phyloP scores from a whole-genome alignment of 2,888 invertebrate genomes.

The Agrypnus murinus region DNA sequence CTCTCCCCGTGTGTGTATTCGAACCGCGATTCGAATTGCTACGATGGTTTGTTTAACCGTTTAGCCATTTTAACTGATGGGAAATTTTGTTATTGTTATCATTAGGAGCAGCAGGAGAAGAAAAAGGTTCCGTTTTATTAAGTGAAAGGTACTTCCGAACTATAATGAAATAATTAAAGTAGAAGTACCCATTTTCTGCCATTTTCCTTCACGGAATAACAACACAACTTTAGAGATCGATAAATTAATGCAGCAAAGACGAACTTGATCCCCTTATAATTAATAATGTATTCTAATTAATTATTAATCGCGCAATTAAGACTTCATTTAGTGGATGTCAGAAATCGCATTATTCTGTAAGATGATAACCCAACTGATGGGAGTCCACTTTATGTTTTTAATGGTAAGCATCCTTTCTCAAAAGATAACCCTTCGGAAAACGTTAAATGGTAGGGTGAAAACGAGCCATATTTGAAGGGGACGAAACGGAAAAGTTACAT shows the following conservation, averaged over 20 bases:
- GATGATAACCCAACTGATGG: conserved; percentile 22
- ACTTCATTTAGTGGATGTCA: conserved; percentile 23
- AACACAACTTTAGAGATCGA: conserved; percentile 1
- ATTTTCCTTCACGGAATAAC: no score
- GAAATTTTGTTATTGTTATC: conserved; percentile 35
- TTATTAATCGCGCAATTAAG: conserved; percentile 40
- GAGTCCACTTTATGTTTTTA: background rate
- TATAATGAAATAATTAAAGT: conserved; percentile 23
- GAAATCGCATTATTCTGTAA: conserved; percentile 31
- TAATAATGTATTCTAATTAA: conserved; percentile 34
- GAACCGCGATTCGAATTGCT: conserved; percentile 22
- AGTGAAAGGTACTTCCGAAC: background rate
- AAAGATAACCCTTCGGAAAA: conserved; percentile 14
- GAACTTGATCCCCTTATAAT: conserved; percentile 28
- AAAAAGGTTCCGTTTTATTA: conserved; percentile 33
- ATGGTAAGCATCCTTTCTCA: background rate
- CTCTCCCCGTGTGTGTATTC: background rate
- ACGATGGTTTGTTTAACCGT: conserved; percentile 37
- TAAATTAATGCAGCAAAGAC: conserved; percentile 26
- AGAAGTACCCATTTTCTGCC: conserved; percentile 7
- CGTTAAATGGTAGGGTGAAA: conserved; percentile 13
- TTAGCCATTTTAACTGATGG: conserved; percentile 34
- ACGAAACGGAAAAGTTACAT: conserved; percentile 3
- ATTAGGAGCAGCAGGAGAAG: conserved; percentile 18
- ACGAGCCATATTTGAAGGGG: background rate